Percentiles rank a stretch among this genome's conserved stretches.
These are phyloP conservation scores for Carcina quercana DNA, from an alignment of 2,888 invertebrate genomes.

Conservation along the genomic window DNA sequence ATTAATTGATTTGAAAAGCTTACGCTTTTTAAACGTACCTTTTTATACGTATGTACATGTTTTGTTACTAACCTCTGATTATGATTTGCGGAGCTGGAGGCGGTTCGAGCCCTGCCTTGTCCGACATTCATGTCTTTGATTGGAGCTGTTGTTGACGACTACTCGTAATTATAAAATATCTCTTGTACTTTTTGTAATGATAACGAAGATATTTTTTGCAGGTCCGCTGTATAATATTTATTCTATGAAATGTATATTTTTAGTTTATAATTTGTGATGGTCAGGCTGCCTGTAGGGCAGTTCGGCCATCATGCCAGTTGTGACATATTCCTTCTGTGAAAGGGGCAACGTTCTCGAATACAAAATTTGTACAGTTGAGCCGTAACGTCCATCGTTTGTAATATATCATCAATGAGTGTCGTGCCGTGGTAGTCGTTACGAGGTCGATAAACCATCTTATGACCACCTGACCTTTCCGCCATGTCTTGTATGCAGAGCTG, in stretches of 20 bases:
- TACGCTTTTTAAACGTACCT: conserved; percentile 71
- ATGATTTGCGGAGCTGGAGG: conserved; percentile 48
- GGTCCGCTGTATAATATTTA: conserved; percentile 56
- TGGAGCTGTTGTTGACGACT: conserved; percentile 57
- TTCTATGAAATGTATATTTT: conserved; percentile 50
- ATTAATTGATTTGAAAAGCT: conserved; percentile 70
- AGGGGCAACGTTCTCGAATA: conserved; percentile 85
- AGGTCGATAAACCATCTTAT: conserved; percentile 75
- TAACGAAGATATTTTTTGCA: conserved; percentile 72
- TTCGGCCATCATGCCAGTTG: conserved; percentile 78
- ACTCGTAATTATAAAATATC: conserved; percentile 55
- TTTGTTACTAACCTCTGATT: conserved; percentile 72
- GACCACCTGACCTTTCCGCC: conserved; percentile 81
- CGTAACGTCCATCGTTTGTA: conserved; percentile 74
- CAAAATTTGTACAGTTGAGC: conserved; percentile 66
- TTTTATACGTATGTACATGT: conserved; percentile 72
- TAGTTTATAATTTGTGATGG: conserved; percentile 57
- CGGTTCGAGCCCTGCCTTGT: conserved; percentile 48
- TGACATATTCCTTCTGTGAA: conserved; percentile 91
- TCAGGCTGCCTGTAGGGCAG: conserved; percentile 61
- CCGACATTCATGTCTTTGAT: conserved; percentile 16
- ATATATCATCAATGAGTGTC: conserved; percentile 80
- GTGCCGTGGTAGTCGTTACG: conserved; percentile 76
- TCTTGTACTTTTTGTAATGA: conserved; percentile 50
- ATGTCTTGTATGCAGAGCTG: conserved; percentile 77